A percentile compares a stretch with the other conserved stretches of the same genome.
These are phyloP conservation scores for Tachina grossa DNA, from an alignment of 2,888 invertebrate species.

Conservation along the genomic window DNA sequence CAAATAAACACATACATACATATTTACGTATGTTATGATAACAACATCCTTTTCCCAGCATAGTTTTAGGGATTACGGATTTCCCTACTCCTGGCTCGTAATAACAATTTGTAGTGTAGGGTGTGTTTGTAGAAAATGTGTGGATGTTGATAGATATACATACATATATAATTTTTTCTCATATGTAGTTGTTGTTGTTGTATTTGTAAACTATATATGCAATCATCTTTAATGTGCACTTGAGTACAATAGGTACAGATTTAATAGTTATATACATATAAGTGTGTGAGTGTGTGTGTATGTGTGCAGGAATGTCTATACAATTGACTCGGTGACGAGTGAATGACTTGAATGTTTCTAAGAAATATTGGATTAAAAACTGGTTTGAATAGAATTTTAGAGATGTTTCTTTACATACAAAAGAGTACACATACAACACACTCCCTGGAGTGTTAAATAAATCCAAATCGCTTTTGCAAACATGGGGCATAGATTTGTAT, in stretches of 20 bases:
- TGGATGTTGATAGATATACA: conserved; percentile 7
- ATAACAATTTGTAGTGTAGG: not conserved
- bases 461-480: not conserved
- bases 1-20: not conserved
- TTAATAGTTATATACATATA: conserved; percentile 8
- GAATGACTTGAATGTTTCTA: conserved; percentile 50
- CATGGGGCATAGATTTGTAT: not conserved
- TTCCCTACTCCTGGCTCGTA: not conserved
- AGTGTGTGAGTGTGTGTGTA: not conserved
- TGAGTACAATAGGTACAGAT: conserved; percentile 10
- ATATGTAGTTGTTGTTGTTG: not conserved
- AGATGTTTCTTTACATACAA: conserved; percentile 28
- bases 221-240: conserved; percentile 34
- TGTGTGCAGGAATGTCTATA: conserved; percentile 19
- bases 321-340: conserved; percentile 35
- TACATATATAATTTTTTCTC: not conserved
- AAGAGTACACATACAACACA: not conserved
- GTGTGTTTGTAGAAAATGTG: not conserved
- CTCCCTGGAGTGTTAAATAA: not conserved
- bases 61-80: conserved; percentile 23
- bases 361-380: conserved; percentile 50
- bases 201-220: conserved; percentile 10
- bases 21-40: not conserved
- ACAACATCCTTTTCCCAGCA: conserved; percentile 32
- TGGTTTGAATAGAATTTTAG: conserved; percentile 46